These are phyloP conservation scores for Antheraea yamamai DNA, from an alignment of 2,888 invertebrate species.

Conservation along the genomic window DNA sequence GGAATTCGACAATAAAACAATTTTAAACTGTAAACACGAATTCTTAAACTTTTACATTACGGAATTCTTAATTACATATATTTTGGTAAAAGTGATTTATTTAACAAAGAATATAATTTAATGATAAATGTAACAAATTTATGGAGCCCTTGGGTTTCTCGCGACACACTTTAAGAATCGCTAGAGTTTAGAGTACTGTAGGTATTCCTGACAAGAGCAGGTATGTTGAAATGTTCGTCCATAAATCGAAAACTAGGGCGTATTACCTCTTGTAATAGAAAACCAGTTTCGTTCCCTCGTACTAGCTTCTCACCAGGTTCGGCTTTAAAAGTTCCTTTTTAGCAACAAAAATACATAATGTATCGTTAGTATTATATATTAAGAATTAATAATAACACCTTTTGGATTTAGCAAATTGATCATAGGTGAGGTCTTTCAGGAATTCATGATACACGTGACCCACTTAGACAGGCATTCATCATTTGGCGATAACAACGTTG, in stretches of 20 bases:
- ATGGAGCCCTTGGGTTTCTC: too few species aligned
- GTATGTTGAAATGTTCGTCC: slow-evolving; percentile 62
- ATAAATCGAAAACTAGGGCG: slow-evolving; percentile 69
- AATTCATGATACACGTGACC: not conserved
- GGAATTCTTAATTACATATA: too few species aligned
- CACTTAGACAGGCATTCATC: not conserved
- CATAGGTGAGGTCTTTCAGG: not conserved
- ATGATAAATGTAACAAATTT: too few species aligned
- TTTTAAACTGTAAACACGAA: too few species aligned
- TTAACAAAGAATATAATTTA: too few species aligned
- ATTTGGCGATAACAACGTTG: not conserved
- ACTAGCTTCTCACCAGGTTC: slow-evolving; percentile 37
- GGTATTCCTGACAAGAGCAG: slow-evolving; percentile 69
- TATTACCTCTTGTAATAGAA: slow-evolving; percentile 68
- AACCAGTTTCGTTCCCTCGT: slow-evolving; percentile 46
- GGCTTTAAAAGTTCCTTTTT: slow-evolving; percentile 24
- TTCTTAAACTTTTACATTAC: too few species aligned
- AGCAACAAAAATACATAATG: not conserved
- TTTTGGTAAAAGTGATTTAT: too few species aligned
- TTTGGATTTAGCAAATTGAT: not conserved
- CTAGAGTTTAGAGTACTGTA: slow-evolving; percentile 29
- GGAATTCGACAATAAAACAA: too few species aligned
- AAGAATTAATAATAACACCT: not conserved
- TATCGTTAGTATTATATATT: not conserved
- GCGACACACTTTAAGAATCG: too few species aligned